Evolutionary conservation across 2,113 vertebrate species (phyloP).

Genomic region (Hyla sarda): DNA sequence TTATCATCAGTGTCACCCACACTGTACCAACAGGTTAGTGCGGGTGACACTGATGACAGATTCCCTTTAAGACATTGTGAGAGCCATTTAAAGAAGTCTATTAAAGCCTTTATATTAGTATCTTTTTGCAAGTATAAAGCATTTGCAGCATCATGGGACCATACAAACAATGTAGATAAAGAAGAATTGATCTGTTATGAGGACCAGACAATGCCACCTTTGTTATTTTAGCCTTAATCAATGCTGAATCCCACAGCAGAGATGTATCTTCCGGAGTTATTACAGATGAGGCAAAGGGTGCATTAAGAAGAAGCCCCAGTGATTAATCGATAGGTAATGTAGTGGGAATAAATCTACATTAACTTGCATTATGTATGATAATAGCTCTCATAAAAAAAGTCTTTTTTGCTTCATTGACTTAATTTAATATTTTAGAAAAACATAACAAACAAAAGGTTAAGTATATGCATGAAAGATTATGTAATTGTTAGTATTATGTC

Average conservation of each 20-base stretch:
- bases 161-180: not conserved
- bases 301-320: not conserved
- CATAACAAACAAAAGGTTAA: not conserved
- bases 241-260: not conserved
- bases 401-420: too few relatives aligned
- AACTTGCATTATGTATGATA: constrained; percentile 18
- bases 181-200: not conserved
- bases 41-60: too few relatives aligned
- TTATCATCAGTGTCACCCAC: too few relatives aligned
- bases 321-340: not conserved
- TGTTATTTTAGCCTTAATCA: not conserved
- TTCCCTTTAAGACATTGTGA: too few relatives aligned
- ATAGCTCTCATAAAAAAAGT: constrained; percentile 10
- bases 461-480: not conserved
- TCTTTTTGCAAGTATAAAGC: not conserved
- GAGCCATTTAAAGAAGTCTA: not conserved
- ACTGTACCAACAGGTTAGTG: too few relatives aligned
- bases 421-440: constrained; percentile 7
- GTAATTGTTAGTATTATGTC: not conserved
- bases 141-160: not conserved
- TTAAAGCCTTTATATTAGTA: not conserved
- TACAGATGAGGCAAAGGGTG: not conserved
- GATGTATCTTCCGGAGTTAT: not conserved
- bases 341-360: not conserved
- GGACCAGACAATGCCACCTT: constrained; percentile 2